phyloP scores from a whole-genome alignment of 2,113 vertebrate species.

The Patagioenas fasciata region DNA sequence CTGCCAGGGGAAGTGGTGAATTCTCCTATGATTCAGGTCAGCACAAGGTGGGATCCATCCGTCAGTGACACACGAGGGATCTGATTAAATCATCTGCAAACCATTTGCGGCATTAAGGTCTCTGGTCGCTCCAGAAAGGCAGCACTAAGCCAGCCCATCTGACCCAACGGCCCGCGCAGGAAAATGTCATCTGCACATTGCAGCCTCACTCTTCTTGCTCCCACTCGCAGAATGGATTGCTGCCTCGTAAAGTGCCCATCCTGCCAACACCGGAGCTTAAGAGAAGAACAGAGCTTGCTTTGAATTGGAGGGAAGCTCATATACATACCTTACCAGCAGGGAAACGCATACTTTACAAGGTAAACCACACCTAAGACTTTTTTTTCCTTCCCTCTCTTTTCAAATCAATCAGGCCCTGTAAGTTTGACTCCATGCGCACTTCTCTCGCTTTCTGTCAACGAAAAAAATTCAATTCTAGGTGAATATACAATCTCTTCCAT shows the following conservation, averaged over 20 bases:
- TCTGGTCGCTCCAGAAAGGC: not conserved
- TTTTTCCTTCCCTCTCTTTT: conserved; percentile 59
- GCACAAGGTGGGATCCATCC: not conserved
- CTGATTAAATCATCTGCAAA: not conserved
- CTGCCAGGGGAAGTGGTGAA: conserved; percentile 6
- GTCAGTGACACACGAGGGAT: not conserved
- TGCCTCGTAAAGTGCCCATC: conserved; percentile 42
- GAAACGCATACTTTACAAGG: conserved; percentile 70
- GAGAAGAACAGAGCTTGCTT: conserved; percentile 72
- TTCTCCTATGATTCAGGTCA: not conserved
- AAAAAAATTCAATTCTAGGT: conserved; percentile 14
- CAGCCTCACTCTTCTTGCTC: not conserved
- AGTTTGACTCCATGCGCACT: conserved; percentile 19
- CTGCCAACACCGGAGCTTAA: conserved; percentile 52
- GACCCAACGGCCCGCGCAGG: not conserved
- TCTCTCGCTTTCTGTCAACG: conserved; percentile 48
- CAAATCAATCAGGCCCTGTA: conserved; percentile 65
- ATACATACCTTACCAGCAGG: conserved; percentile 63
- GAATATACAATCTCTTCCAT: conserved; percentile 68
- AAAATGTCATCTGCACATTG: not conserved
- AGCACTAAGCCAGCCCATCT: not conserved
- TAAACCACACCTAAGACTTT: conserved; percentile 58
- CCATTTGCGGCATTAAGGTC: not conserved
- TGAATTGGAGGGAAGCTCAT: conserved; percentile 52
- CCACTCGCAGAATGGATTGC: not conserved